A percentile compares a stretch with the other conserved stretches of the same genome.
Conservation (phyloP, 2,888 invertebrate genomes). For the Caenorhabditis sulstoni region DNA sequence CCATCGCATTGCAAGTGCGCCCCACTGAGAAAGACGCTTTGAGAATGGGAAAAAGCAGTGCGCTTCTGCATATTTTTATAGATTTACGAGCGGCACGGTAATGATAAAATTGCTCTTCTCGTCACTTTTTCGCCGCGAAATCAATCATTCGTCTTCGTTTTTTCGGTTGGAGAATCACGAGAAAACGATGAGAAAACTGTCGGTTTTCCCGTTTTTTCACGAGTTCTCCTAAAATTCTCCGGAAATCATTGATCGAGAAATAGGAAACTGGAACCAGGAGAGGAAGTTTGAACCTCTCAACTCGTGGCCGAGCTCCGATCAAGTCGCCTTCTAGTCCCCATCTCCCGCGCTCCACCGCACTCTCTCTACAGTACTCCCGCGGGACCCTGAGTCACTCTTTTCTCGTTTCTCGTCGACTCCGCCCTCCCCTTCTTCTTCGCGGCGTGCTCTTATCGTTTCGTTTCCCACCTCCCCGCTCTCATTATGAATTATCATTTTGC, state of each 20-base stretch:
- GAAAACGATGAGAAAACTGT: background rate
- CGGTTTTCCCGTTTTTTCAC: background rate
- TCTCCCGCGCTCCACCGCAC: no score
- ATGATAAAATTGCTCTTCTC: slow-evolving; percentile 19
- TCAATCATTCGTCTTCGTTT: background rate
- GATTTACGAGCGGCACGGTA: slow-evolving; percentile 27
- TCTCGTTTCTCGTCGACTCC: background rate
- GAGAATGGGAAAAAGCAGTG: background rate
- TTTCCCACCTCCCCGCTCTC: slow-evolving; percentile 13
- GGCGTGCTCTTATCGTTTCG: background rate
- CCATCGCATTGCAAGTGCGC: no score
- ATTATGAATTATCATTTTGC: slow-evolving; percentile 33
- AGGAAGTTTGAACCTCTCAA: no score
- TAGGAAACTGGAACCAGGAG: no score
- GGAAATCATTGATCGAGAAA: no score
- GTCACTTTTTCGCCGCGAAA: background rate
- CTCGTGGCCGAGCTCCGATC: no score
- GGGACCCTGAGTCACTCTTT: slow-evolving; percentile 13
- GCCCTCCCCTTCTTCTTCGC: background rate
- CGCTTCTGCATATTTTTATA: slow-evolving; percentile 10
- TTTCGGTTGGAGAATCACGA: background rate
- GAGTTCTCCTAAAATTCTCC: no score
- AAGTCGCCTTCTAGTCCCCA: no score
- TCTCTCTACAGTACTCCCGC: no score
- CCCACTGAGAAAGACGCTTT: background rate